Evolutionary conservation across 2,888 invertebrate species (phyloP).

Genomic region (Panorpa germanica): DNA sequence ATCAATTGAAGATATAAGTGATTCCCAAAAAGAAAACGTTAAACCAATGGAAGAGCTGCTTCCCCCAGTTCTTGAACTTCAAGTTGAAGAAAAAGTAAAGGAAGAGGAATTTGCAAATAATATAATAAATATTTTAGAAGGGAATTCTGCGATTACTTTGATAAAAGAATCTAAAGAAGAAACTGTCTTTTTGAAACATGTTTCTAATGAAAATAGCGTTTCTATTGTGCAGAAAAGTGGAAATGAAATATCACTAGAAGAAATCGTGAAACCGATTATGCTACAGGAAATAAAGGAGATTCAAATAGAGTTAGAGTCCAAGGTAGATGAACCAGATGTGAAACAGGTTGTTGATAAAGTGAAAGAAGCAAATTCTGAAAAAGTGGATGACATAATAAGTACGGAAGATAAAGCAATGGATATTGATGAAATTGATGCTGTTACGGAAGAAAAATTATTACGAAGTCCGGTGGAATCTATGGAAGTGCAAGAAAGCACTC

Average conservation of each 20-base stretch:
- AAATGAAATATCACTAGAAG: background rate
- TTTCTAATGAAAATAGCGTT: background rate
- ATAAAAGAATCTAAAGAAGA: too few relatives aligned
- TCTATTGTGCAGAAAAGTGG: background rate
- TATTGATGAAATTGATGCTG: constrained; percentile 9
- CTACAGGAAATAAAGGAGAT: constrained; percentile 1
- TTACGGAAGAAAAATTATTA: background rate
- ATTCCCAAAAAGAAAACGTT: constrained; percentile 7
- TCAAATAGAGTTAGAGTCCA: background rate
- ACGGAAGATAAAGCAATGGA: constrained; percentile 3
- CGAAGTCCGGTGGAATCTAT: constrained; percentile 9
- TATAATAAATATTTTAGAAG: too few relatives aligned
- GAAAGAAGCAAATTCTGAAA: background rate
- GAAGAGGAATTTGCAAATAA: background rate
- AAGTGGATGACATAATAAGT: constrained; percentile 4
- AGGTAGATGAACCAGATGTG: background rate
- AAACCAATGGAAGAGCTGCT: too few relatives aligned
- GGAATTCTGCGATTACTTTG: too few relatives aligned
- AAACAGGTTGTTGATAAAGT: constrained; percentile 5
- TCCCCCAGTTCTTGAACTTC: too few relatives aligned
- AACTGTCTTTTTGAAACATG: background rate
- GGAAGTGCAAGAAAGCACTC: constrained; percentile 10
- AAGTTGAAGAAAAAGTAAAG: background rate
- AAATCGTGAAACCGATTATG: background rate
- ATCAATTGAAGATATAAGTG: background rate